Conservation (phyloP, 2,888 invertebrate species). For the Atrina japonica region DNA sequence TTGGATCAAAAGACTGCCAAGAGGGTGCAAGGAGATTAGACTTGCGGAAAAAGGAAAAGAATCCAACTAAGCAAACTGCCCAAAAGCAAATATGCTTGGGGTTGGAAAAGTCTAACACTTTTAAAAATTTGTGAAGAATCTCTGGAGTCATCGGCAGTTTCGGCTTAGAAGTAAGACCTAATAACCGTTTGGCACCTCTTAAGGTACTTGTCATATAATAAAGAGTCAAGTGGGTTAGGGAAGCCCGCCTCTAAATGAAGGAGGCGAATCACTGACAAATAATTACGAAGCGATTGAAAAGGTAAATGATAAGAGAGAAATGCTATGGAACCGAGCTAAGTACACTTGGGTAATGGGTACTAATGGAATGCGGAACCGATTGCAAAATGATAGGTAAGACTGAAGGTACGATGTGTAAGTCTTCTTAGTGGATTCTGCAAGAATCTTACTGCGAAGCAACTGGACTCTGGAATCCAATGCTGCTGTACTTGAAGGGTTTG, state of each 20-base stretch:
- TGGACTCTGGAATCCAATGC: conserved; percentile 22
- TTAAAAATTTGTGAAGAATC: too few species aligned
- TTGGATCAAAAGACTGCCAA: too few species aligned
- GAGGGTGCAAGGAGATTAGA: too few species aligned
- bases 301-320: conserved; percentile 9
- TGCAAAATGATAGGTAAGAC: conserved; percentile 27
- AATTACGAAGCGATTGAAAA: conserved; percentile 4
- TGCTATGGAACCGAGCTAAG: conserved; percentile 30
- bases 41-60: too few species aligned
- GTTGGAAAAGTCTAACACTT: too few species aligned
- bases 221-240: conserved; percentile 14
- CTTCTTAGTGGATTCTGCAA: conserved; percentile 28
- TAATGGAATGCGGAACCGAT: conserved; percentile 5
- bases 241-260: too few species aligned
- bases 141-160: too few species aligned
- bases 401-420: conserved; percentile 26
- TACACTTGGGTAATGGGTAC: conserved; percentile 10
- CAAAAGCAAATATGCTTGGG: too few species aligned
- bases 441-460: conserved; percentile 1
- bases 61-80: too few species aligned
- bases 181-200: conserved; percentile 23
- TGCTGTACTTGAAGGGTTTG: background rate
- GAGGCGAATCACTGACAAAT: conserved; percentile 2
- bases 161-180: too few species aligned
- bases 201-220: conserved; percentile 6